A percentile compares a stretch with the other conserved stretches of the same genome.
These are phyloP conservation scores for Oreonectes daqikongensis DNA, from an alignment of 2,797 vertebrate genomes.

Conservation along the genomic window DNA sequence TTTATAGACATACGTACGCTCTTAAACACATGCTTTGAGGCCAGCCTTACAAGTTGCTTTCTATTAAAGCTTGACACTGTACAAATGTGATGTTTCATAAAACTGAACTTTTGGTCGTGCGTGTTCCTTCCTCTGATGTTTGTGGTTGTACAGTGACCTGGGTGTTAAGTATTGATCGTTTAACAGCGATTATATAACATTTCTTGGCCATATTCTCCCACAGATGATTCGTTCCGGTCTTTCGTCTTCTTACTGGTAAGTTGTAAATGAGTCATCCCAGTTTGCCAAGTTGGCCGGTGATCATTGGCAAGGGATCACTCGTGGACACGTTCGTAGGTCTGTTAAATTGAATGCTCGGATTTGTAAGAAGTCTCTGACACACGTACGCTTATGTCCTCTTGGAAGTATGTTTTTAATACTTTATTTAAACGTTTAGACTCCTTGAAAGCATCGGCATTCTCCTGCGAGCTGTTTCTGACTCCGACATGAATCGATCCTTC, in stretches of 20 bases:
- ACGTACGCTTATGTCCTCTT: neutral
- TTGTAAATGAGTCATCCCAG: slow-evolving; percentile 27
- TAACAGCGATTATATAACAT: neutral
- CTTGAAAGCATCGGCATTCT: neutral
- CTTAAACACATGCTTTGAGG: neutral
- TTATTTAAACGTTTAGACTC: neutral
- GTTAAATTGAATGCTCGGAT: neutral
- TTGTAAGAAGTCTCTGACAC: neutral
- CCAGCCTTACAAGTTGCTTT: neutral
- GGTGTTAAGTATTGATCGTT: slow-evolving; percentile 3
- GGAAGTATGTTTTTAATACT: neutral
- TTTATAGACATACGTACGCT: neutral
- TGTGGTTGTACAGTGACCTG: neutral
- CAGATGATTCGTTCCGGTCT: neutral
- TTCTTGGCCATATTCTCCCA: neutral
- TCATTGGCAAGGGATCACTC: slow-evolving; percentile 17
- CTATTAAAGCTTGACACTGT: too few species aligned
- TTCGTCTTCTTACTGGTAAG: neutral
- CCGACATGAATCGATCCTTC: neutral
- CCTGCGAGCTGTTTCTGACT: neutral
- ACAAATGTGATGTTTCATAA: neutral
- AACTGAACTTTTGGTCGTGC: neutral
- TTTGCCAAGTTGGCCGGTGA: slow-evolving; percentile 3
- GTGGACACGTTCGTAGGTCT: neutral
- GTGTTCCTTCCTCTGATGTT: neutral